Evolutionary conservation across 1,140 invertebrate genomes (phyloP).

Genomic region (Cardiocondyla obscurior): DNA sequence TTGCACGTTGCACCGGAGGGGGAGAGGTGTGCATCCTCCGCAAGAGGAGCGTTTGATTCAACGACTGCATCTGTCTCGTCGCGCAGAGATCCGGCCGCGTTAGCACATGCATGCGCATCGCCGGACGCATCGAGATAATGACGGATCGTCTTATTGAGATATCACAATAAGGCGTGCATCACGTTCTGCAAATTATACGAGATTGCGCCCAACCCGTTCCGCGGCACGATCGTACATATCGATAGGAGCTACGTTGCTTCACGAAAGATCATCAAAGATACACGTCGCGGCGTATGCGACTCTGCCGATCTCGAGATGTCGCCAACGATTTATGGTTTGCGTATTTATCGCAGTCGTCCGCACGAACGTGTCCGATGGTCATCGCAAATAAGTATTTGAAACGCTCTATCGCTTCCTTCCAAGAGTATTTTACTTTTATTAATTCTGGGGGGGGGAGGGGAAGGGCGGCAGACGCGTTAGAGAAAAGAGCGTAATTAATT

Average conservation of each 20-base stretch:
- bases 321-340: slow-evolving; percentile 13
- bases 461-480: no score
- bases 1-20: not conserved
- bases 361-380: not conserved
- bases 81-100: slow-evolving; percentile 22
- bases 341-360: not conserved
- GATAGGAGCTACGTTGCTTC: slow-evolving; percentile 25
- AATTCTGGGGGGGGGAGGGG: no score
- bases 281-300: not conserved
- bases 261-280: slow-evolving; percentile 29
- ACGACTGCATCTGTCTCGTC: slow-evolving; percentile 5
- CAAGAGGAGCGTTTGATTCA: slow-evolving; percentile 4
- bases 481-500: no score
- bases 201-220: slow-evolving; percentile 14
- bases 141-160: slow-evolving; percentile 66
- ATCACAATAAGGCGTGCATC: slow-evolving; percentile 59
- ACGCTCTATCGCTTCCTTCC: not conserved
- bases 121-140: slow-evolving; percentile 61
- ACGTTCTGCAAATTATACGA: slow-evolving; percentile 52
- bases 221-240: slow-evolving; percentile 34
- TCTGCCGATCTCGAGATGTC: not conserved
- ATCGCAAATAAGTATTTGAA: slow-evolving; percentile 20
- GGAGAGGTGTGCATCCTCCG: not conserved
- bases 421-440: not conserved
- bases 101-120: not conserved